Evolutionary conservation across 2,113 vertebrate genomes (phyloP).

Genomic region (Oncorhynchus gorbuscha): DNA sequence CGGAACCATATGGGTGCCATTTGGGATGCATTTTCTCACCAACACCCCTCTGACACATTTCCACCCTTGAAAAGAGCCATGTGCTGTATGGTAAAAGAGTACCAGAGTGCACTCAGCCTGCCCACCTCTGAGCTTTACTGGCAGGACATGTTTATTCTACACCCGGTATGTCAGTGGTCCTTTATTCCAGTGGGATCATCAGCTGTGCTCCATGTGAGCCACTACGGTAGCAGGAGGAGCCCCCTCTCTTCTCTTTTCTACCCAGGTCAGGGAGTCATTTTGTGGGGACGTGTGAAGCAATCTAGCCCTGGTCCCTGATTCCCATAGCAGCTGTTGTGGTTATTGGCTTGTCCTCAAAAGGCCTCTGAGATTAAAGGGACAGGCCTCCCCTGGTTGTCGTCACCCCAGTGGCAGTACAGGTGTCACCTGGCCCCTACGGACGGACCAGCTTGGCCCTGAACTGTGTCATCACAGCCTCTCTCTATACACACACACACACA

Average conservation of each 20-base stretch:
- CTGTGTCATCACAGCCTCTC: neutral
- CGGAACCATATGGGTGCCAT: neutral
- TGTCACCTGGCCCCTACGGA: conserved; percentile 5
- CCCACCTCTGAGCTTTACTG: no score
- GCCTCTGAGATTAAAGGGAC: conserved; percentile 21
- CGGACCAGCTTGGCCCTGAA: neutral
- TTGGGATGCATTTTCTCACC: neutral
- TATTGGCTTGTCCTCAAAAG: conserved; percentile 28
- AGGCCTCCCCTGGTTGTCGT: no score
- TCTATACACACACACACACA: neutral
- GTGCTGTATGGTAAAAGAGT: neutral
- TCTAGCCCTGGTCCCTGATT: conserved; percentile 21
- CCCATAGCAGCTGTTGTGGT: conserved; percentile 43
- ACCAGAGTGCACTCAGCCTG: no score
- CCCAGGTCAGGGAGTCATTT: conserved; percentile 48
- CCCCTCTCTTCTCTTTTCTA: neutral
- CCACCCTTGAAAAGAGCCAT: neutral
- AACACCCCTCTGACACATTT: conserved; percentile 8
- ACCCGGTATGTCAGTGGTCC: neutral
- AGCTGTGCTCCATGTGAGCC: conserved; percentile 18
- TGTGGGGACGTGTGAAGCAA: conserved; percentile 2
- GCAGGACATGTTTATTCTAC: neutral
- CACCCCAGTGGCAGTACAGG: neutral
- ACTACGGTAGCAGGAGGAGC: neutral
- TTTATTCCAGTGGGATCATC: conserved; percentile 4